Evolutionary conservation across 2,113 vertebrate genomes (phyloP).

Genomic region (Galeopterus variegatus): DNA sequence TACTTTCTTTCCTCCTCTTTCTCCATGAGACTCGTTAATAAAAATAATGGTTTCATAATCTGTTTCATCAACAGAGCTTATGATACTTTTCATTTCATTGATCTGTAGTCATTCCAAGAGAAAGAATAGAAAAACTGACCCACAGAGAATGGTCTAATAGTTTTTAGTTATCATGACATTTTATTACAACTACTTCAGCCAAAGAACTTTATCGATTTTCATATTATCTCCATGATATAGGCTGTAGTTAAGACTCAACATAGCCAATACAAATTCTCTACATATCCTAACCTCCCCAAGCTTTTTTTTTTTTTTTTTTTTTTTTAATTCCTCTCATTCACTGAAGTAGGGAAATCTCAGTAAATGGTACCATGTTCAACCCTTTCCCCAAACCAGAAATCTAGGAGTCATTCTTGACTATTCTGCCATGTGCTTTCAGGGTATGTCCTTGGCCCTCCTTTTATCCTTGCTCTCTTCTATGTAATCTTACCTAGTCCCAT

Average conservation of each 20-base stretch:
- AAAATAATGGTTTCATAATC: conserved; percentile 32
- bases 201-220: not conserved
- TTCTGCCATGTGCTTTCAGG: not conserved
- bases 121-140: not conserved
- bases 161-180: conserved; percentile 48
- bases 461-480: not conserved
- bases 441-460: not conserved
- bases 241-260: not conserved
- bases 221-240: not conserved
- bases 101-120: conserved; percentile 20
- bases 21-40: not conserved
- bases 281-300: not conserved
- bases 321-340: not conserved
- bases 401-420: not conserved
- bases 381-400: conserved; percentile 41
- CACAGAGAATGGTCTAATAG: not conserved
- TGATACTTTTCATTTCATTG: conserved; percentile 46
- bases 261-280: not conserved
- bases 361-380: not conserved
- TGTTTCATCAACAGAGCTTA: not conserved
- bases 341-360: not conserved
- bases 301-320: not conserved
- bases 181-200: not conserved
- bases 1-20: not conserved
- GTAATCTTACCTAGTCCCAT: not conserved